phyloP scores from a whole-genome alignment of 1,140 invertebrate genomes.

The Platorchestia sp. region DNA sequence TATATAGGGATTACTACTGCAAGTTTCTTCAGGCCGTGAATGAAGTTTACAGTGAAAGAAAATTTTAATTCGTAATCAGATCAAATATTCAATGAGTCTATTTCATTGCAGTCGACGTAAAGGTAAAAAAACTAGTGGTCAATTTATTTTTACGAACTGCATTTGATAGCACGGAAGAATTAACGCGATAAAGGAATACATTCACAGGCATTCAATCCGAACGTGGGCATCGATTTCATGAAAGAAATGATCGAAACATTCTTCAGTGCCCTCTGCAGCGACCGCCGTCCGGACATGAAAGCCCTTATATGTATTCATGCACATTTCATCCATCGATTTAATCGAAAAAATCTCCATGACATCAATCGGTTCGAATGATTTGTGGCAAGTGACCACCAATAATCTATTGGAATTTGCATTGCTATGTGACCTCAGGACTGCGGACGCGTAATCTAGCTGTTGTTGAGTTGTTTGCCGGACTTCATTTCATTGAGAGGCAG shows the following conservation, averaged over 20 bases:
- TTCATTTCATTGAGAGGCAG: not conserved
- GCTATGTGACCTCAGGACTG: not conserved
- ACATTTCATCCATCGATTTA: not conserved
- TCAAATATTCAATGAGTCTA: not conserved
- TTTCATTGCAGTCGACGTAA: not conserved
- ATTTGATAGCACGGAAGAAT: not conserved
- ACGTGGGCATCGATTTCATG: not conserved
- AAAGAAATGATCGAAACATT: not conserved
- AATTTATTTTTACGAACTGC: not conserved
- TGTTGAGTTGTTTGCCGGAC: not conserved
- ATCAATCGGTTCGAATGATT: not conserved
- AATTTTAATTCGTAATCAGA: not conserved
- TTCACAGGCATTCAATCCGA: not conserved
- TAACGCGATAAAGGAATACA: not conserved
- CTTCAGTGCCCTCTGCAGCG: not conserved
- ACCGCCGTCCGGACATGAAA: not conserved
- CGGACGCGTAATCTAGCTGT: not conserved
- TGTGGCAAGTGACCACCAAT: conserved; percentile 32
- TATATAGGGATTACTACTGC: not conserved
- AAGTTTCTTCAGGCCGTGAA: not conserved
- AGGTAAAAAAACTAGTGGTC: not conserved
- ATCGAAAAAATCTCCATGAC: not conserved
- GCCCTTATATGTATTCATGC: not conserved
- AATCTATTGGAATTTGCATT: not conserved
- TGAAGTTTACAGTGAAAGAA: not conserved